These are phyloP conservation scores for Scaptomyza graminum DNA, from an alignment of 1,140 invertebrate species.

Conservation along the genomic window DNA sequence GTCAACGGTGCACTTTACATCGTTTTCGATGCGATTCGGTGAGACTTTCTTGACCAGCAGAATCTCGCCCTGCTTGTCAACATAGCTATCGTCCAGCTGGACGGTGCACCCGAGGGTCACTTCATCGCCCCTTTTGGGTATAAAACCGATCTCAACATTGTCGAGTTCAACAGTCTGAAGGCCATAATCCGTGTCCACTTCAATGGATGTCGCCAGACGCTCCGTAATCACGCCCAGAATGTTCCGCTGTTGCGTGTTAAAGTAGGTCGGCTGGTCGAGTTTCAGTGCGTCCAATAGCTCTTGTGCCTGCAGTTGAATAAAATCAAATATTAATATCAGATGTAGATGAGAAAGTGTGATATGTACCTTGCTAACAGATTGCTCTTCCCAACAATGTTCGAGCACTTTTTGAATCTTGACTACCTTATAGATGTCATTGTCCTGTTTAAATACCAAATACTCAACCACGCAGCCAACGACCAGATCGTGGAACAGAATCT, in stretches of 20 bases:
- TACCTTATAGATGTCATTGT: conserved; percentile 22
- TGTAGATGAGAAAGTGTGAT: no score
- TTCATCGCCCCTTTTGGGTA: conserved; percentile 79
- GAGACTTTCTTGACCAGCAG: conserved; percentile 58
- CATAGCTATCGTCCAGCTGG: conserved; percentile 60
- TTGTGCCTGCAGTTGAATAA: conserved; percentile 9
- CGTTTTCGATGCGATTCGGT: conserved; percentile 45
- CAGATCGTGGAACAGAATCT: conserved; percentile 37
- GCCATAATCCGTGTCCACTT: conserved; percentile 85
- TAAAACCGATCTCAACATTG: conserved; percentile 84
- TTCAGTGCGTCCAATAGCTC: conserved; percentile 42
- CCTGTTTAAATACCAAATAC: conserved; percentile 47
- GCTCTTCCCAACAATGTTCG: conserved; percentile 56
- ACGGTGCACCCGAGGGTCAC: conserved; percentile 64
- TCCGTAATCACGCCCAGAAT: conserved; percentile 85
- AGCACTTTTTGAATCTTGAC: conserved; percentile 55
- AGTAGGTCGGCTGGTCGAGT: conserved; percentile 74
- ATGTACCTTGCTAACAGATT: background rate
- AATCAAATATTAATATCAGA: no score
- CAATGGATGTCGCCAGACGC: conserved; percentile 83
- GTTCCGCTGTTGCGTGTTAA: conserved; percentile 84
- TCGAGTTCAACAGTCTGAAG: conserved; percentile 85
- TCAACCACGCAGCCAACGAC: conserved; percentile 53
- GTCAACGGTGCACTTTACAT: conserved; percentile 52
- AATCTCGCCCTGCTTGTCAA: conserved; percentile 69